These are phyloP conservation scores for Oophaga pumilio DNA, from an alignment of 2,113 vertebrate genomes.

Conservation along the genomic window DNA sequence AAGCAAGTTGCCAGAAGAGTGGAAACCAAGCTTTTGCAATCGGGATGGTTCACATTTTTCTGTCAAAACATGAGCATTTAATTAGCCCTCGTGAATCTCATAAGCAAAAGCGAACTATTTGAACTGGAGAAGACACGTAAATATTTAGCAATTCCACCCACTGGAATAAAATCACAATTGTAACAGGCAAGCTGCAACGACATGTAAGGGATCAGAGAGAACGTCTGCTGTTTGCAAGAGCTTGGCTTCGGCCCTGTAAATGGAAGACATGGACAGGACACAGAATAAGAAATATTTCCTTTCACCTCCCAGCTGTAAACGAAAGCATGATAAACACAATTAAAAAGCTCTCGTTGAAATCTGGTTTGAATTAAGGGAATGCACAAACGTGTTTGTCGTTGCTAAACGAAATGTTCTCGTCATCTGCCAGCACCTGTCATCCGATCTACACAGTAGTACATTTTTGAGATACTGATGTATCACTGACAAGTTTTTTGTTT, in stretches of 20 bases:
- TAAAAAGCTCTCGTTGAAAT: slow-evolving; percentile 43
- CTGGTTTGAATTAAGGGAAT: slow-evolving; percentile 61
- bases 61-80: slow-evolving; percentile 28
- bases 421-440: slow-evolving; percentile 67
- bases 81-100: slow-evolving; percentile 9
- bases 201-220: slow-evolving; percentile 15
- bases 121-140: slow-evolving; percentile 17
- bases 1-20: background rate
- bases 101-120: slow-evolving; percentile 9
- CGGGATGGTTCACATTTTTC: slow-evolving; percentile 3
- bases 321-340: slow-evolving; percentile 50
- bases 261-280: slow-evolving; percentile 44
- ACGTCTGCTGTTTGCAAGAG: slow-evolving; percentile 29
- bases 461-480: slow-evolving; percentile 63
- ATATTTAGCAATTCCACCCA: slow-evolving; percentile 42
- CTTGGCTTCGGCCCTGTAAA: slow-evolving; percentile 23
- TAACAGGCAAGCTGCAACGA: background rate
- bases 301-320: slow-evolving; percentile 51
- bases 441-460: slow-evolving; percentile 65
- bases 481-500: slow-evolving; percentile 63
- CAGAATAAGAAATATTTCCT: slow-evolving; percentile 45
- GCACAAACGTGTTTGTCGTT: slow-evolving; percentile 62
- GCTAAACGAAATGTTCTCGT: slow-evolving; percentile 63
- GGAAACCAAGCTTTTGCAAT: background rate
- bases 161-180: slow-evolving; percentile 6